Conservation (phyloP, 23 tunicate species). For the Clavelina lepadiformis region DNA sequence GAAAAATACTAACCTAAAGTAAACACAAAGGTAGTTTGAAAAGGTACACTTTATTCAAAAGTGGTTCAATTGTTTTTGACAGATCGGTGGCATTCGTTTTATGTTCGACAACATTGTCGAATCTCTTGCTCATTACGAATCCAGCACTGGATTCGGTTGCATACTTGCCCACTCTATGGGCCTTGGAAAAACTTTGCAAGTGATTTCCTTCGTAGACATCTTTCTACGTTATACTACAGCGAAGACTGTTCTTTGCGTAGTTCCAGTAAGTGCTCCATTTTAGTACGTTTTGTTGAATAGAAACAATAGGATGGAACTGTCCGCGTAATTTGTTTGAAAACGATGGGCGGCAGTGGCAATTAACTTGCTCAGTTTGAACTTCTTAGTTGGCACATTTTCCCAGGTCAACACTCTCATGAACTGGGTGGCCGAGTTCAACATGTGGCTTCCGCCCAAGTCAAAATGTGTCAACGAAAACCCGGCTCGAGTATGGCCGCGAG, state of each 20-base stretch:
- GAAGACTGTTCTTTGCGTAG: constrained; percentile 75
- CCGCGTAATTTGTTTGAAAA: too few relatives aligned
- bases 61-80: not conserved
- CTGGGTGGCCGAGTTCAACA: constrained; percentile 90
- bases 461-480: constrained; percentile 25
- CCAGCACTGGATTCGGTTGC: constrained; percentile 82
- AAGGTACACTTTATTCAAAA: too few relatives aligned
- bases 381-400: not conserved
- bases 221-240: constrained; percentile 82
- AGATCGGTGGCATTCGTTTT: constrained; percentile 97
- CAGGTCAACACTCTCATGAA: constrained; percentile 93
- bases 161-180: constrained; percentile 99
- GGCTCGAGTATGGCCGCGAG: constrained; percentile 31
- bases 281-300: too few relatives aligned
- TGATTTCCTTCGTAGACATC: constrained; percentile 82
- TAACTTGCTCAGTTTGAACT: not conserved
- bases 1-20: too few relatives aligned
- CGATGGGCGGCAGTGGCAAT: not conserved
- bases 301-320: too few relatives aligned
- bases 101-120: constrained; percentile 95
- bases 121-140: constrained; percentile 56
- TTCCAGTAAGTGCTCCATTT: constrained; percentile 63
- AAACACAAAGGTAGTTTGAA: too few relatives aligned
- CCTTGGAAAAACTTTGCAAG: constrained; percentile 93
- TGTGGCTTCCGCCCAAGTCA: constrained; percentile 79